Base-by-base conservation (phyloP, 2,888 invertebrate species). In the Yponomeuta sedellus region DNA sequence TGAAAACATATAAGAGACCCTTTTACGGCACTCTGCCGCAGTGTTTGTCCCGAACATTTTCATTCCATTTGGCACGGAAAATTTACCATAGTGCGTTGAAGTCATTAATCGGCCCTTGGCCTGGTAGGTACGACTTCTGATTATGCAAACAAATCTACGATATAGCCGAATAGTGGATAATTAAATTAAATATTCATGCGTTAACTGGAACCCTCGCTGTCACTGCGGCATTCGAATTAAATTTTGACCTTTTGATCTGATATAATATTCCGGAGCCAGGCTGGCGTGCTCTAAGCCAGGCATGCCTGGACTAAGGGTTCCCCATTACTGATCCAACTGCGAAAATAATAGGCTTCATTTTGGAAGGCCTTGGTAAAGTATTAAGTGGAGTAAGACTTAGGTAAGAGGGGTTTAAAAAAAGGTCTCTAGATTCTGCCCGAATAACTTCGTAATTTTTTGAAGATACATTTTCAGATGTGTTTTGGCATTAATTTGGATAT, bases 181-280 rank as follows among this genome's bases (percentile, higher is more conserved):
- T 52, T 52, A 52, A 52, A 52, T 52, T 52, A 52, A 52, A 52
- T 52, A 52, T 52, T 52, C 44, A 52, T 52, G 44, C 44, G 44
- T 52, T 52, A 52, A 52, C 44, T 52, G 16, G 44, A 52, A 16
- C 44, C 44, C 1, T 52, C 44, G 44, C 44, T 52, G 44, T 52
- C 44, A 52, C 44, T 52, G 44, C 44, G 16, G 44, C 16, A 16
- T 52, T 16, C 44, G 44, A 52, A 52, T 52, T 52, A 52, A 52
- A 52, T 52, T 52, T 52, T 5, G 44, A 16, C 44, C 44, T 52
- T 52, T 52, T 52, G 44, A 52, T 52, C 44, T 16, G 16, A 52
- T 52, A 52, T 52, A 52, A 52, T 52, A 52, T 52, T 52, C 44
- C 44, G 44, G 44, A 52, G 16, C 16, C 16, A 52, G 44, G 16